Conservation (phyloP, 2,113 vertebrate species). For the Chamaea fasciata region DNA sequence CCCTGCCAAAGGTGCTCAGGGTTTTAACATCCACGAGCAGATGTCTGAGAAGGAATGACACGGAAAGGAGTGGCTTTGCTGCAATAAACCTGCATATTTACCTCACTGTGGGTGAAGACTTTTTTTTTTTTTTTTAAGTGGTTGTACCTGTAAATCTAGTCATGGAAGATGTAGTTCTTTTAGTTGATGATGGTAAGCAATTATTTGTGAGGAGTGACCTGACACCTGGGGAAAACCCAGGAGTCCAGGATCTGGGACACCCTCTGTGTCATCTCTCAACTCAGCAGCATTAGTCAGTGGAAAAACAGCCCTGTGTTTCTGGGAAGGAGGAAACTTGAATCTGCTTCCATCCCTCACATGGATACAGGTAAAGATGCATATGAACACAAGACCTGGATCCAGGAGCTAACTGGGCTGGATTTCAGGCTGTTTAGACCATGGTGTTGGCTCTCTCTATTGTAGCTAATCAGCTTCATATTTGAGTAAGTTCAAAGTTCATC, state of each 20-base stretch:
- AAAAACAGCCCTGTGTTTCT: not conserved
- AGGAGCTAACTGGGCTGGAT: not conserved
- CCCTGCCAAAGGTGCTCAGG: not conserved
- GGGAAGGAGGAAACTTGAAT: not conserved
- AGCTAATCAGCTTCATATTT: slow-evolving; percentile 13
- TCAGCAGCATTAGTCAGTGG: not conserved
- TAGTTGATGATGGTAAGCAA: not conserved
- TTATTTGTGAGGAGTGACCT: slow-evolving; percentile 8
- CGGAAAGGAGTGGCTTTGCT: slow-evolving; percentile 59
- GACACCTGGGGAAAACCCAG: slow-evolving; percentile 22
- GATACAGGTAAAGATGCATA: not conserved
- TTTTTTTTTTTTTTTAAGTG: slow-evolving; percentile 13
- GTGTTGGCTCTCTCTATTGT: not conserved
- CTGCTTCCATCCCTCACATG: not conserved
- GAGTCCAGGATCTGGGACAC: not conserved
- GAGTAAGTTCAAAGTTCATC: slow-evolving; percentile 41
- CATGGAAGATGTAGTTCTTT: slow-evolving; percentile 5
- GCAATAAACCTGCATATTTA: slow-evolving; percentile 46
- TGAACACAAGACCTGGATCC: not conserved
- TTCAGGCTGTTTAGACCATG: not conserved
- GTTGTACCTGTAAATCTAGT: slow-evolving; percentile 57
- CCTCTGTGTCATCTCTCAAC: not conserved
- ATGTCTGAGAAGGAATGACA: slow-evolving; percentile 43
- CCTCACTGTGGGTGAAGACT: not conserved
- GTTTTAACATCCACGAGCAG: slow-evolving; percentile 36